These are phyloP conservation scores for Pseudorhombus dupliciocellatus DNA, from an alignment of 2,113 vertebrate genomes.

Conservation along the genomic window DNA sequence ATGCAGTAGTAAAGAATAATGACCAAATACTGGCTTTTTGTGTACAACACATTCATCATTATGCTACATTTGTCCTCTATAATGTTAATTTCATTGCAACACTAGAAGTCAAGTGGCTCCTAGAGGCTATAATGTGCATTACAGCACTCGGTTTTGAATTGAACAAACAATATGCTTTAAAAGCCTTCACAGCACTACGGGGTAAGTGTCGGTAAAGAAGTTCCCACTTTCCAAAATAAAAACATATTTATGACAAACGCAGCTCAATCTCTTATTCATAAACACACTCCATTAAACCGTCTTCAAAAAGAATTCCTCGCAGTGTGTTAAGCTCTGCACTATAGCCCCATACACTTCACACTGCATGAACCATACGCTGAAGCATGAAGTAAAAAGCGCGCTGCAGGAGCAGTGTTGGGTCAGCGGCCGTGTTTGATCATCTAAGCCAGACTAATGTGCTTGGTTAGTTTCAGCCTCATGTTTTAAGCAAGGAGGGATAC, in stretches of 20 bases:
- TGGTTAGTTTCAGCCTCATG: no score
- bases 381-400: background rate
- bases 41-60: background rate
- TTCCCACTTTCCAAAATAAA: background rate
- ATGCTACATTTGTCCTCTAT: background rate
- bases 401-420: background rate
- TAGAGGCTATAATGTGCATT: background rate
- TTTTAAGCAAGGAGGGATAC: no score
- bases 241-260: background rate
- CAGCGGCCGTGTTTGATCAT: background rate
- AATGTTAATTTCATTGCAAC: background rate
- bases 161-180: no score
- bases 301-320: background rate
- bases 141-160: background rate
- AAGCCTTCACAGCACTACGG: no score
- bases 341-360: background rate
- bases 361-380: background rate
- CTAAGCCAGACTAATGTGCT: no score
- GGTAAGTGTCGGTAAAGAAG: background rate
- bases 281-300: background rate
- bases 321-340: background rate
- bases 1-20: background rate
- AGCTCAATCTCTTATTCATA: background rate
- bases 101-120: background rate
- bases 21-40: background rate